A percentile compares a stretch with the other conserved stretches of the same genome.
These are phyloP conservation scores for Druon quercuslanigerum DNA, from an alignment of 1,140 invertebrate genomes.

Conservation along the genomic window DNA sequence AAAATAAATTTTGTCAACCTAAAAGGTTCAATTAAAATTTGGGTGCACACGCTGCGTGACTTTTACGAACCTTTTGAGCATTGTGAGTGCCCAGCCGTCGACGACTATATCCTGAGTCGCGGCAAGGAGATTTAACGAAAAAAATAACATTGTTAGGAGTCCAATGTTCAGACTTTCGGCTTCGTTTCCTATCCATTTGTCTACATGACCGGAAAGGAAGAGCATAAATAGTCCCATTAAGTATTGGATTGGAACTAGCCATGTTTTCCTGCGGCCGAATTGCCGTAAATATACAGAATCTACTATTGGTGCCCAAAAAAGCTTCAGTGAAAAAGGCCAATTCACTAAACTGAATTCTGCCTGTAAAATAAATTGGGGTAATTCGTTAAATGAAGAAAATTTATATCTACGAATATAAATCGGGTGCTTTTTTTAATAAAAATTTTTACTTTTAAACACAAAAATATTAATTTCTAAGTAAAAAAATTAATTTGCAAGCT, in stretches of 20 bases:
- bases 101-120: constrained; percentile 99
- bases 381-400: background rate
- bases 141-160: constrained; percentile 90
- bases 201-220: constrained; percentile 84
- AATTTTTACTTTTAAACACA: no score
- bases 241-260: constrained; percentile 96
- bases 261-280: constrained; percentile 96
- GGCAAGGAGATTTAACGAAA: constrained; percentile 95
- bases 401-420: no score
- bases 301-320: constrained; percentile 98
- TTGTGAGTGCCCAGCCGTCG: constrained; percentile 99
- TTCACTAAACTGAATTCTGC: constrained; percentile 98
- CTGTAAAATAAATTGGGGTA: constrained; percentile 77
- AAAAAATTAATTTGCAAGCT: no score
- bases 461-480: no score
- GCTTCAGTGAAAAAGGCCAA: constrained; percentile 98
- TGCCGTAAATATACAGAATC: constrained; percentile 90
- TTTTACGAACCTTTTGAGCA: constrained; percentile 87
- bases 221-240: constrained; percentile 91
- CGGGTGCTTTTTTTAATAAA: no score
- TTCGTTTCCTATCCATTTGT: constrained; percentile 84
- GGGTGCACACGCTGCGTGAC: background rate
- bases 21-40: background rate
- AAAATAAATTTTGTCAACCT: constrained; percentile 12
- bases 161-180: constrained; percentile 84